Base-by-base conservation (phyloP, 2,888 invertebrate genomes). In the Norana najaformis region DNA sequence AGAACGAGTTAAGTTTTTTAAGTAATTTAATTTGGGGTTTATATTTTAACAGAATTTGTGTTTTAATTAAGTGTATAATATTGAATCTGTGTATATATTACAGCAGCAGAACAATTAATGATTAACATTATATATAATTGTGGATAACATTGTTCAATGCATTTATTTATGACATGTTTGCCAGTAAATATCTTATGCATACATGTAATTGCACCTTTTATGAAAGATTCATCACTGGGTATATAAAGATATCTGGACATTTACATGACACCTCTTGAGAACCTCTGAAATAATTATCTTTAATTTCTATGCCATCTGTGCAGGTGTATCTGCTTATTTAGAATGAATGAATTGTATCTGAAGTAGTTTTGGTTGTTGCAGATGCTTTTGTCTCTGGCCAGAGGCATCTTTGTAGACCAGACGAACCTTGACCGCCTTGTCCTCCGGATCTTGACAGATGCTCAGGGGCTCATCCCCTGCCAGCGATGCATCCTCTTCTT, bases 401-500 rank as follows among this genome's bases (percentile, higher is more conserved):
- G 98, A 92, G 98, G 97, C 94, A 98, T 99, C 93, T 98, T 98
- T 95, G 98, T 98, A 95, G 98, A 98, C 95, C 98, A 98, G 94
- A 98, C 97, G 94, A 98, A 98, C 95, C 95, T 99, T 94, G 98
- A 98, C 95, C 97, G 98, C 93, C 96, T 99, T 91, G 98, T 99
- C n/a, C 97, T 98, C 91, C 98, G 98, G 96, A 98, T 99, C 93
- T 98, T 99, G 98, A 97, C 97, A 1, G 98, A 98, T 94, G 98
- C 98, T 0, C 96, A 98, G 93, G 98, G 97, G 93, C 95, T 98
- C 93, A 95, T 99, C 91, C 98, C 98, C 94, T 98, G 98, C 95
- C 98, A 98, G 94, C 96, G 98, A 92, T 98, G 98, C 94, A 97
- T 97, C 20, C 98, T 99, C 6, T 98, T 98, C 95, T 92, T 95